Base-by-base conservation (phyloP, 2,797 vertebrate species). In the Manis javanica region DNA sequence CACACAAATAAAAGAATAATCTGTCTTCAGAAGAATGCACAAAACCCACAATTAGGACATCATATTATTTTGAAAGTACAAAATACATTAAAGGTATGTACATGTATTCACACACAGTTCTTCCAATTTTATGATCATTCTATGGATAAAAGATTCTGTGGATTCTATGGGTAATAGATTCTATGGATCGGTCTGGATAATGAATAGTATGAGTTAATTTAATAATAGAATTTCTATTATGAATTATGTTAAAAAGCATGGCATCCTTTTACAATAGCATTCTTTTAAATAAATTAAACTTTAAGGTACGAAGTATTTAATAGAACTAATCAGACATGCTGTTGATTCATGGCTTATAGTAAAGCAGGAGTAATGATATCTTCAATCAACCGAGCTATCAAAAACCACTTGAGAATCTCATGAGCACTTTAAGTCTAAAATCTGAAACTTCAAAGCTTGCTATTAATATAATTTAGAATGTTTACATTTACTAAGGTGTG, bases 301-400 rank as follows among this genome's bases (percentile, higher is more conserved):
- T 72, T 78, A 97, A 98, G 98, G 98, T 98, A 98, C 97, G 95
- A 98, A 61, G 81, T 94, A 72, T 29, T 74, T 12, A 92, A 93
- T 86, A 91, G 89, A 92, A 66, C 97, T 97, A 89, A 93, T 92
- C 93, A 51, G 23, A 91, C 78, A 15, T 79, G 61, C 87, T 93
- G 31, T 75, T 66, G 31, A 92, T 19, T 97, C 87, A 88, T 79
- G 85, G 85, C 87, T 96, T 46, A 10, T 90, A 84, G 88, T 85
- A 89, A 87, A 87, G 64, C 31, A 97, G 90, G 85, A 94, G 57
- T 78, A 95, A 87, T 77, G 94, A 82, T 78, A 46, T 90, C 24
- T 39, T n/a, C 19, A 79, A 69, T 91, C 83, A 91, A 0, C 11
- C 78, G 75, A 90, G 37, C 5, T 31, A 53, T 95, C 97, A 75